Percentiles rank a stretch among this genome's conserved stretches.
Conservation (phyloP, 1,140 invertebrate genomes). For the Antheraea pernyi region DNA sequence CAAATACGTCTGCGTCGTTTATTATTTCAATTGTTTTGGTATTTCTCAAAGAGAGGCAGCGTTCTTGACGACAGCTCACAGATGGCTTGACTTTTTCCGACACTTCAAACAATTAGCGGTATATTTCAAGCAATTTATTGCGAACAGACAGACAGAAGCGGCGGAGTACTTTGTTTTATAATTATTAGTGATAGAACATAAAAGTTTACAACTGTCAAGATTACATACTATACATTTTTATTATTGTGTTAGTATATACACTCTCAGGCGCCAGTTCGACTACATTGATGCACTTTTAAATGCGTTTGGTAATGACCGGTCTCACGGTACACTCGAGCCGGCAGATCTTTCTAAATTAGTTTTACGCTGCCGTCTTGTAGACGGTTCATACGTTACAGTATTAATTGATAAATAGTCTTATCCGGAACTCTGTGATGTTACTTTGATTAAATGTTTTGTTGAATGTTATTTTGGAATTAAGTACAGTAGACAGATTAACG, state of each 20-base stretch:
- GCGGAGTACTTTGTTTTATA: no score
- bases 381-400: background rate
- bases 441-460: background rate
- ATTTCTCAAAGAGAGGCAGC: no score
- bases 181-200: no score
- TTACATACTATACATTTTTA: background rate
- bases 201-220: background rate
- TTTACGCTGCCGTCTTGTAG: background rate
- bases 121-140: no score
- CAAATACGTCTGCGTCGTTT: no score
- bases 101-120: no score
- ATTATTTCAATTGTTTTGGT: no score
- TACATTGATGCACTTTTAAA: slow-evolving; percentile 15
- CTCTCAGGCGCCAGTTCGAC: background rate
- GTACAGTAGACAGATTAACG: background rate
- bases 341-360: slow-evolving; percentile 4
- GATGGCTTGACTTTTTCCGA: no score
- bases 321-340: slow-evolving; percentile 6
- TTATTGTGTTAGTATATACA: background rate
- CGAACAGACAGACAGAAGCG: no score
- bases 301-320: slow-evolving; percentile 7
- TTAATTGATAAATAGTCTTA: background rate
- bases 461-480: background rate
- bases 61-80: no score
- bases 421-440: background rate